Evolutionary conservation across 2,113 vertebrate genomes (phyloP).

Genomic region (Phainopepla nitens): DNA sequence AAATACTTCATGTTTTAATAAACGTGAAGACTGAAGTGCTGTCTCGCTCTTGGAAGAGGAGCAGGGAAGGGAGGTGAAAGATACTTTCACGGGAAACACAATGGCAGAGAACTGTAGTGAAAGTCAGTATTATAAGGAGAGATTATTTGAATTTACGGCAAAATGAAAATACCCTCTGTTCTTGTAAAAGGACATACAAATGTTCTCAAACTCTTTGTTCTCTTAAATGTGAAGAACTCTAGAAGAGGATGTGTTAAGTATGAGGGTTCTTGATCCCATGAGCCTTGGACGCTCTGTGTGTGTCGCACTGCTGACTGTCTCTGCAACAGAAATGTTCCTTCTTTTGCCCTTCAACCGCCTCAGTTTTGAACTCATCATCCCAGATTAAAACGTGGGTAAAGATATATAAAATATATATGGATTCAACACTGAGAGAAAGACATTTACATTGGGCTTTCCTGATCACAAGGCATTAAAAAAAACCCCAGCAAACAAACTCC

Average conservation of each 20-base stretch:
- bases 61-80: not conserved
- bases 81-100: not conserved
- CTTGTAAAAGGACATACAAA: accelerated
- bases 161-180: not conserved
- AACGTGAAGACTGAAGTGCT: not conserved
- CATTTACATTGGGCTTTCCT: not conserved
- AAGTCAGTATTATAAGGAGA: not conserved
- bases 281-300: not conserved
- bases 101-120: not conserved
- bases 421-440: not conserved
- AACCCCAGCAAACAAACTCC: accelerated
- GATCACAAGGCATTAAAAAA: not conserved
- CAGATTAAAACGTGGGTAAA: not conserved
- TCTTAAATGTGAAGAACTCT: not conserved
- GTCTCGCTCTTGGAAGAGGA: not conserved
- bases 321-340: not conserved
- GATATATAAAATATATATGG: not conserved
- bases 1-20: not conserved
- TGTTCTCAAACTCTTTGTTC: not conserved
- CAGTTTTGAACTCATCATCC: not conserved
- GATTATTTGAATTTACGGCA: not conserved
- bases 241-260: not conserved
- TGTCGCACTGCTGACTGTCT: not conserved
- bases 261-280: not conserved
- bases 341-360: not conserved